Evolutionary conservation across 2,888 invertebrate species (phyloP).

Genomic region (Leptothorax acervorum): DNA sequence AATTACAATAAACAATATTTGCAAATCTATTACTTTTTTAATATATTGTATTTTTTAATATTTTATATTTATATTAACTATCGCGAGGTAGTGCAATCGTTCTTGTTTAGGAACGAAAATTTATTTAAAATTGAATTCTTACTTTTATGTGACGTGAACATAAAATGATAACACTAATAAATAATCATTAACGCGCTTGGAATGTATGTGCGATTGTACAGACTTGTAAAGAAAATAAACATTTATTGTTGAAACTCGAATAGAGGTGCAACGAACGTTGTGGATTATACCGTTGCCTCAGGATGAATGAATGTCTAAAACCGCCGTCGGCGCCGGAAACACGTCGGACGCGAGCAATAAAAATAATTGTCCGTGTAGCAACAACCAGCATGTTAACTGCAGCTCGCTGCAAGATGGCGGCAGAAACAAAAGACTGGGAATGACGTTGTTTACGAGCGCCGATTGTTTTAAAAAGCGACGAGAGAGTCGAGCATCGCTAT

Average conservation of each 20-base stretch:
- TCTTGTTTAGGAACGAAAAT: neutral
- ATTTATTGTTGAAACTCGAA: constrained; percentile 22
- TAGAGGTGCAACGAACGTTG: neutral
- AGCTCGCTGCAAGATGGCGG: constrained; percentile 69
- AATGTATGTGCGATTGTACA: neutral
- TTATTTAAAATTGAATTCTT: neutral
- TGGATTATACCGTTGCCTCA: constrained; percentile 15
- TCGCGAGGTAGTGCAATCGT: neutral
- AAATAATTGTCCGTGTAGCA: constrained; percentile 62
- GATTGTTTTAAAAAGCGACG: constrained; percentile 79
- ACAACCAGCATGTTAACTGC: constrained; percentile 53
- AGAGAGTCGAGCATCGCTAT: constrained; percentile 66
- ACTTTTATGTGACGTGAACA: neutral
- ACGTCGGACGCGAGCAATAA: constrained; percentile 45
- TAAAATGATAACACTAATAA: neutral
- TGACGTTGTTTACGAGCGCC: constrained; percentile 80
- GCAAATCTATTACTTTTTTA: neutral
- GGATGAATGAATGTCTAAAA: constrained; percentile 16
- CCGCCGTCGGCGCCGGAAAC: constrained; percentile 21
- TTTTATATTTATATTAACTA: neutral
- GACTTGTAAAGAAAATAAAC: neutral
- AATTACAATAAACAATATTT: neutral
- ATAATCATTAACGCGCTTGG: neutral
- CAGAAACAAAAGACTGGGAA: constrained; percentile 77
- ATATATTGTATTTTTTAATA: neutral